phyloP scores from a whole-genome alignment of 1,140 invertebrate species.

The Dufourea novaeangliae region DNA sequence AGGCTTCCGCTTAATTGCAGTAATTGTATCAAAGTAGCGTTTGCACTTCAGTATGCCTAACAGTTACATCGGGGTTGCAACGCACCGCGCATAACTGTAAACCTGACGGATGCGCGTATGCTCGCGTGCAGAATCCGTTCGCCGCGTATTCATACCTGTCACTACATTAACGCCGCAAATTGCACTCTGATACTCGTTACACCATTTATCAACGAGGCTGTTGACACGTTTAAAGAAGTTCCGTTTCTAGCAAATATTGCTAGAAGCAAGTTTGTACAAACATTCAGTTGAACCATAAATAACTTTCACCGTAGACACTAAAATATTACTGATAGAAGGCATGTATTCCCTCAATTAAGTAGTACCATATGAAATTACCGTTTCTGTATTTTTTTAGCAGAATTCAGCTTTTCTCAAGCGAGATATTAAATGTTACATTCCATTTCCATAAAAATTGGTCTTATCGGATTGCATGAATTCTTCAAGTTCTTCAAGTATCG shows the following conservation, averaged over 20 bases:
- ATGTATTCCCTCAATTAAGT: no score
- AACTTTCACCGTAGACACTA: no score
- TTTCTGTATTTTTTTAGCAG: no score
- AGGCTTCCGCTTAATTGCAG: conserved; percentile 58
- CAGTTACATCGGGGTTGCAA: conserved; percentile 43
- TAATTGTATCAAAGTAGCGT: conserved; percentile 64
- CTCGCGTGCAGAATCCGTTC: conserved; percentile 33
- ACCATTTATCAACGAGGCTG: not conserved
- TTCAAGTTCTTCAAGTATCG: no score
- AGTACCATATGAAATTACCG: no score
- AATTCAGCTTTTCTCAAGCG: no score
- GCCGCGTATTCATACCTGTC: conserved; percentile 34
- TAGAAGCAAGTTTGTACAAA: not conserved
- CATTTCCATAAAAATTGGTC: no score
- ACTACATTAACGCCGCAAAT: conserved; percentile 35
- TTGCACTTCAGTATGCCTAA: conserved; percentile 45
- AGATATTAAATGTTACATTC: no score
- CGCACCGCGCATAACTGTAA: conserved; percentile 41
- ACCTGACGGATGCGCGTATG: conserved; percentile 31
- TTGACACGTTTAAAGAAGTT: not conserved
- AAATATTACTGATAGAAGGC: no score
- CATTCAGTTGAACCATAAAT: not conserved
- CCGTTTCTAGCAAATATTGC: no score
- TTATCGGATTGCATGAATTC: no score
- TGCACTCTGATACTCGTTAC: conserved; percentile 6